A percentile compares a stretch with the other conserved stretches of the same genome.
These are phyloP conservation scores for Mionectes olivaceus DNA, from an alignment of 2,797 vertebrate species.

Conservation along the genomic window DNA sequence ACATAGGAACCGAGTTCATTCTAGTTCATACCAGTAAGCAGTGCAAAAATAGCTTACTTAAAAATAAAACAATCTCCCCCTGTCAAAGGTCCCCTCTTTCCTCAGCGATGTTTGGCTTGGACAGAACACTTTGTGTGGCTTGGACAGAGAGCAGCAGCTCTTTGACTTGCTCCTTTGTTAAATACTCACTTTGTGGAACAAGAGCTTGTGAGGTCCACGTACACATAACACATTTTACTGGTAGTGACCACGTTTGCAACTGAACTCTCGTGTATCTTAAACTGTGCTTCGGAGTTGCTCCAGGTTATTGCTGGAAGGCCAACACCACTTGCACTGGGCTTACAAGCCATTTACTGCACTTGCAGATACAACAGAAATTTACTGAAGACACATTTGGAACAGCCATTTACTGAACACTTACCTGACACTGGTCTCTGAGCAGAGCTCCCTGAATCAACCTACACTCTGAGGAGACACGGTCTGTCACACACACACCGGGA, in stretches of 20 bases:
- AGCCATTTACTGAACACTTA: constrained; percentile 17
- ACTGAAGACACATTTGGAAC: not conserved
- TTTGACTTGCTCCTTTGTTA: not conserved
- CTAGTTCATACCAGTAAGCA: constrained; percentile 53
- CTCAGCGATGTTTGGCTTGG: not conserved
- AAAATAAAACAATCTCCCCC: not conserved
- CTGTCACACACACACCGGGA: not conserved
- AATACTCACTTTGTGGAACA: not conserved
- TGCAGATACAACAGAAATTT: not conserved
- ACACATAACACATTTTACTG: not conserved
- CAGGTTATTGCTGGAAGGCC: not conserved
- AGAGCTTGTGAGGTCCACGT: not conserved
- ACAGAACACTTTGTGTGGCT: not conserved
- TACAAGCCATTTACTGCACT: not conserved
- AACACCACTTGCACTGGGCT: not conserved
- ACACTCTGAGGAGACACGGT: constrained; percentile 52
- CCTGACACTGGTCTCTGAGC: constrained; percentile 24
- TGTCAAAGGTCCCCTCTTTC: constrained; percentile 13
- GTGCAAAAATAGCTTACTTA: constrained; percentile 43
- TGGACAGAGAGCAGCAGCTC: constrained; percentile 2
- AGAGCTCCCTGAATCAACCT: not conserved
- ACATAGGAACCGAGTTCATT: constrained; percentile 33
- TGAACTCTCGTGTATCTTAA: not conserved
- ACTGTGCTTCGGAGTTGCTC: not conserved
- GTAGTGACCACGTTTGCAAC: not conserved